phyloP scores from a whole-genome alignment of 2,888 invertebrate species.

The Diploptera punctata region DNA sequence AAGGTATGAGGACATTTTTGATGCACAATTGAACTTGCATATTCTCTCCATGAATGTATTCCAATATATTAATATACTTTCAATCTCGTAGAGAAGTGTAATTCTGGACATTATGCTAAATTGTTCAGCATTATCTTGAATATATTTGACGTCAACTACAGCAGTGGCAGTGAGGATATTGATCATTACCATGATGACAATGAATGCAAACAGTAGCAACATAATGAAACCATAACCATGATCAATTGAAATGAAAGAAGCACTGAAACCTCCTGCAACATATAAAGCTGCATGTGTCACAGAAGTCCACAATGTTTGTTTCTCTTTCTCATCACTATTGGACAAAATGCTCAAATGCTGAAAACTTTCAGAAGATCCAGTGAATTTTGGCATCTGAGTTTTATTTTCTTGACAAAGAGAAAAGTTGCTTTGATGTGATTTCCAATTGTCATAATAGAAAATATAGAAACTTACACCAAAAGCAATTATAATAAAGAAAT shows the following conservation, averaged over 20 bases:
- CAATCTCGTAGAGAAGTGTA: background rate
- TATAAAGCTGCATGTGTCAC: background rate
- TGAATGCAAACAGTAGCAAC: background rate
- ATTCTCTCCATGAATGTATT: conserved; percentile 17
- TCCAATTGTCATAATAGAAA: background rate
- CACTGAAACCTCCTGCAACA: background rate
- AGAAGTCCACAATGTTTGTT: background rate
- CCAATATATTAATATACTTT: conserved; percentile 15
- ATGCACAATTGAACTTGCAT: background rate
- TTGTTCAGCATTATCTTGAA: conserved; percentile 8
- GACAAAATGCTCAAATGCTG: too few relatives aligned
- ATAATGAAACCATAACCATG: background rate
- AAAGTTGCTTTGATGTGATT: too few relatives aligned
- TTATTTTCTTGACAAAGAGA: too few relatives aligned
- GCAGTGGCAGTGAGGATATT: background rate
- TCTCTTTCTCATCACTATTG: background rate
- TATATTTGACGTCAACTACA: background rate
- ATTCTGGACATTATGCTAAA: background rate
- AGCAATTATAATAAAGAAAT: conserved; percentile 80
- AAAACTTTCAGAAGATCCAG: too few relatives aligned
- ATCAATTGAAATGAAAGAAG: background rate
- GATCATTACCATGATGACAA: background rate
- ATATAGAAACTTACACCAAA: conserved; percentile 77
- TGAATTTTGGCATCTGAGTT: too few relatives aligned
- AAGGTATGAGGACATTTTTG: background rate